These are phyloP conservation scores for Genyomyrus donnyi DNA, from an alignment of 2,113 vertebrate genomes.

Conservation along the genomic window DNA sequence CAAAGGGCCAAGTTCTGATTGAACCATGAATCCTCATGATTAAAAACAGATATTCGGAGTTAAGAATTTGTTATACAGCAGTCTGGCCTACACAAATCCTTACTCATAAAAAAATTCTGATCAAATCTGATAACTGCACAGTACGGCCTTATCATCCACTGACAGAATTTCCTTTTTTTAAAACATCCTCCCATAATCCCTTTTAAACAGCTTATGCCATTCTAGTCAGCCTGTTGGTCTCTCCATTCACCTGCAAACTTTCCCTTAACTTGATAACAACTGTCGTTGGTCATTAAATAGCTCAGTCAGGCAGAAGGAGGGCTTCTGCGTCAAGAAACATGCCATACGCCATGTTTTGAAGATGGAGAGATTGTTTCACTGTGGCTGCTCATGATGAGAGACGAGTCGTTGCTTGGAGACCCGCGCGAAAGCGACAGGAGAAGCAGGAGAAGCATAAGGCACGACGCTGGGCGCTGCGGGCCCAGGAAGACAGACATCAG, in stretches of 20 bases:
- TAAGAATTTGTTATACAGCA: neutral
- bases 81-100: neutral
- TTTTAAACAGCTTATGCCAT: neutral
- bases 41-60: neutral
- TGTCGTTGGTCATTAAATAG: neutral
- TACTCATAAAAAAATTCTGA: neutral
- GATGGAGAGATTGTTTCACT: neutral
- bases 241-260: neutral
- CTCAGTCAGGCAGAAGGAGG: neutral
- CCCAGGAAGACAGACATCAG: neutral
- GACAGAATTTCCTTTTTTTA: neutral
- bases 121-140: neutral
- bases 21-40: neutral
- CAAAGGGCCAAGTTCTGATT: neutral
- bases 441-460: neutral
- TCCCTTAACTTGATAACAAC: neutral
- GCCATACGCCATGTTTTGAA: neutral
- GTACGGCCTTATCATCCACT: neutral
- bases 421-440: neutral
- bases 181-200: neutral
- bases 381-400: neutral
- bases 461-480: neutral
- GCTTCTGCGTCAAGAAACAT: neutral
- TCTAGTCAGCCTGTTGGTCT: neutral
- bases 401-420: neutral